Percentiles rank a stretch among this genome's conserved stretches.
Evolutionary conservation across 2,113 vertebrate genomes (phyloP).

Genomic region (Urocitellus parryii): DNA sequence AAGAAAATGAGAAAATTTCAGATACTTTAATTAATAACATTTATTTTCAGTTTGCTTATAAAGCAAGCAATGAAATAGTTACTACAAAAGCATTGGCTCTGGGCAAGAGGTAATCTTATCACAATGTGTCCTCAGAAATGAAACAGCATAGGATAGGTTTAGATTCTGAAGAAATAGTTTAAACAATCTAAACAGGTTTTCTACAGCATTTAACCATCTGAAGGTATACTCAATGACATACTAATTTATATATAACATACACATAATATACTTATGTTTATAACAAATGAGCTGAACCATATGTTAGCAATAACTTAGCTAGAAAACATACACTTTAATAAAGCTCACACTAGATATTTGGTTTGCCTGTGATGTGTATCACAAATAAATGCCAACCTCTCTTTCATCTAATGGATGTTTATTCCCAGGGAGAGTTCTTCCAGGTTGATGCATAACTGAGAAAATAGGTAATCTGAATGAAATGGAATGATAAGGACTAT

Average conservation of each 20-base stretch:
- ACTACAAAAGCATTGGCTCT: conserved; percentile 16
- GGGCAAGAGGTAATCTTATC: conserved; percentile 41
- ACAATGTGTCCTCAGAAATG: not conserved
- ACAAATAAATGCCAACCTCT: not conserved
- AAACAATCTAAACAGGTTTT: not conserved
- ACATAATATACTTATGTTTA: conserved; percentile 55
- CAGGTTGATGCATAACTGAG: not conserved
- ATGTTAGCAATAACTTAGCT: conserved; percentile 57
- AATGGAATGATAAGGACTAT: not conserved
- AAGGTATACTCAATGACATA: conserved; percentile 42
- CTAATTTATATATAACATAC: conserved; percentile 55
- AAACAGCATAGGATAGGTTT: not conserved
- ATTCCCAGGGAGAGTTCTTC: not conserved
- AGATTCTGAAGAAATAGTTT: not conserved
- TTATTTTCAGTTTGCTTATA: conserved; percentile 66
- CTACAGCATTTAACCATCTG: conserved; percentile 22
- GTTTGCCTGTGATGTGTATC: not conserved
- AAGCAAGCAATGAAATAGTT: conserved; percentile 65
- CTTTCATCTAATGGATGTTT: not conserved
- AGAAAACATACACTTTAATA: conserved; percentile 49
- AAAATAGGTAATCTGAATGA: not conserved
- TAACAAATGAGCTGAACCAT: conserved; percentile 49
- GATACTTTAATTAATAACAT: conserved; percentile 45
- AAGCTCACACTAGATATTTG: conserved; percentile 17
- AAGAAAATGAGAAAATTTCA: conserved; percentile 26